Conservation (phyloP, 2,797 vertebrate species). For the Circus cinereus region DNA sequence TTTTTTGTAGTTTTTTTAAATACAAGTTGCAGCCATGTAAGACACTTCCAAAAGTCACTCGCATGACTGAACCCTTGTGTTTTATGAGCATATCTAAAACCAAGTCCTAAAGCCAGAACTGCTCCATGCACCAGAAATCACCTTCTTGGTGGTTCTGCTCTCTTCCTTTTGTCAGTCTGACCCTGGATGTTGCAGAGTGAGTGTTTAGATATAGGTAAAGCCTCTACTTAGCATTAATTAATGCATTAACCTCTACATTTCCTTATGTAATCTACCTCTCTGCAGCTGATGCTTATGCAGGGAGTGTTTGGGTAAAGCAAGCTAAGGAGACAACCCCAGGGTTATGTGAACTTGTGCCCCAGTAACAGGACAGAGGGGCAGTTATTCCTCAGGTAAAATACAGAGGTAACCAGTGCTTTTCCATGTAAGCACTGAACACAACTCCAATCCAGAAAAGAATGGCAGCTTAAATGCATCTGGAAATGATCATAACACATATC, state of each 20-base stretch:
- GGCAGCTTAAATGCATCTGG: conserved; percentile 36
- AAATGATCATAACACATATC: background rate
- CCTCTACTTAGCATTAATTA: background rate
- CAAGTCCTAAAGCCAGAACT: background rate
- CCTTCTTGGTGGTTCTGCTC: background rate
- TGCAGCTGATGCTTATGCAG: background rate
- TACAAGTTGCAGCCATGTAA: background rate
- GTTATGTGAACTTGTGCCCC: background rate
- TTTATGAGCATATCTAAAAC: background rate
- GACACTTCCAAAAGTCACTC: background rate
- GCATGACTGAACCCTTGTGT: background rate
- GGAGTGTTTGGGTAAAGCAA: background rate
- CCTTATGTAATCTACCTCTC: background rate
- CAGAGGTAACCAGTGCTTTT: background rate
- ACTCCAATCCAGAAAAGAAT: conserved; percentile 6
- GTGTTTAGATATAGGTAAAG: background rate
- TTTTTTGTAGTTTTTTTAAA: background rate
- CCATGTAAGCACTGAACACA: background rate
- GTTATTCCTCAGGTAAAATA: conserved; percentile 17
- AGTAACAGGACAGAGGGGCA: background rate
- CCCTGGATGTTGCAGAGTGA: background rate
- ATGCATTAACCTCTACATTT: background rate
- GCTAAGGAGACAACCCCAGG: background rate
- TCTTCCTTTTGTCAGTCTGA: background rate
- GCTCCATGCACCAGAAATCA: background rate